Percentiles rank a stretch among this genome's conserved stretches.
phyloP scores from a whole-genome alignment of 2,113 vertebrate genomes.

The Asarcornis scutulata region DNA sequence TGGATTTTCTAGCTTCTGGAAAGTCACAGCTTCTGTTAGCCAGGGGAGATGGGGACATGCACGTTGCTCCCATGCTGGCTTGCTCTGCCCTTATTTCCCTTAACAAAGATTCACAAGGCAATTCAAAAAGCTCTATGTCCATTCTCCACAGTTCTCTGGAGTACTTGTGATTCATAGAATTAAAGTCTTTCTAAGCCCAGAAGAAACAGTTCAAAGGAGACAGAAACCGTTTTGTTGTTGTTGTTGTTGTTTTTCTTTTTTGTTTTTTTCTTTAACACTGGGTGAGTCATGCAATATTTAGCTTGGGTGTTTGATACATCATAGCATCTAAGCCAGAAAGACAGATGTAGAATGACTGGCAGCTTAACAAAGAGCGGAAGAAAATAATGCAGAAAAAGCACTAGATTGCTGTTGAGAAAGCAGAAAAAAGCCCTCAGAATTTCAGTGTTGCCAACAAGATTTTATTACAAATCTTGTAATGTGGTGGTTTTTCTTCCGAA shows the following conservation, averaged over 20 bases:
- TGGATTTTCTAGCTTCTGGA: neutral
- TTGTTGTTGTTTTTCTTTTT: neutral
- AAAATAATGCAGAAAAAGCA: neutral
- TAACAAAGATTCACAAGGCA: slow-evolving; percentile 22
- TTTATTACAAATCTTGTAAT: neutral
- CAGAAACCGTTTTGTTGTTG: neutral
- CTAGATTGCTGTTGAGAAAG: neutral
- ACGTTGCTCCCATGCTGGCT: neutral
- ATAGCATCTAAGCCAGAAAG: slow-evolving; percentile 22
- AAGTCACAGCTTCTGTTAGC: neutral
- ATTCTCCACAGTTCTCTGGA: neutral
- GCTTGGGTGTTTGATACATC: slow-evolving; percentile 31
- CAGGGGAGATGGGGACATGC: neutral
- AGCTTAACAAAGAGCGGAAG: slow-evolving; percentile 26
- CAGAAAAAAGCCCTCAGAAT: neutral
- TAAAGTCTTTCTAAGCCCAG: neutral
- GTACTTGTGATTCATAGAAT: slow-evolving; percentile 32
- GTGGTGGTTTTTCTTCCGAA: neutral
- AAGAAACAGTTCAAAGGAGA: neutral
- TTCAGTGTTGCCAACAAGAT: neutral
- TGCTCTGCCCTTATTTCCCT: neutral
- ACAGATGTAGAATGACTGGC: slow-evolving; percentile 16
- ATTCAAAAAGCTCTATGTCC: neutral
- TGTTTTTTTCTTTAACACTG: neutral
- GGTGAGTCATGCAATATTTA: slow-evolving; percentile 29